These are phyloP conservation scores for Anoura caudifer DNA, from an alignment of 2,113 vertebrate genomes.

Conservation along the genomic window DNA sequence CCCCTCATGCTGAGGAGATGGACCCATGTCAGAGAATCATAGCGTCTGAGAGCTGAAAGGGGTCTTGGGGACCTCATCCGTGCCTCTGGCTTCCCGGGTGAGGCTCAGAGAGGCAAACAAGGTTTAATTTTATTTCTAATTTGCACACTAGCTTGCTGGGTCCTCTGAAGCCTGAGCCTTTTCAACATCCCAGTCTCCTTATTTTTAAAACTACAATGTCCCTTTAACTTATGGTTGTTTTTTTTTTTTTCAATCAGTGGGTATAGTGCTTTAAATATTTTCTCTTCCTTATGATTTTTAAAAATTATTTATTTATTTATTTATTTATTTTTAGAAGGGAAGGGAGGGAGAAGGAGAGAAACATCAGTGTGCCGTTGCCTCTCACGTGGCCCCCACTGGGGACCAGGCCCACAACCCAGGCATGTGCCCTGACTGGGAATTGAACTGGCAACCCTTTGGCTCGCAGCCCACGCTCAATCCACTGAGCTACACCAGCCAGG, in stretches of 20 bases:
- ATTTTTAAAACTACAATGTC: background rate
- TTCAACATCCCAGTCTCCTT: background rate
- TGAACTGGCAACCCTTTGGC: no score
- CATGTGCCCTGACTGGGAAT: no score
- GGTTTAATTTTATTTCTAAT: background rate
- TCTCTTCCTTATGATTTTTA: background rate
- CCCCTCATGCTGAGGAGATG: background rate
- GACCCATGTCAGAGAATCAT: fast-evolving
- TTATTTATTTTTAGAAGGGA: no score
- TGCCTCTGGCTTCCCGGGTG: background rate
- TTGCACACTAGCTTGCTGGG: background rate
- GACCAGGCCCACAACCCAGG: no score
- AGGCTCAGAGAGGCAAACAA: background rate
- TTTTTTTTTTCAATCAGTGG: background rate
- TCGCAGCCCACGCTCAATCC: no score
- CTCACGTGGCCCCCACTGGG: no score
- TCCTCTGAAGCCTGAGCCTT: background rate
- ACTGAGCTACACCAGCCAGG: no score
- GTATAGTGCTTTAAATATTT: background rate
- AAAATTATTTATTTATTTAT: no score
- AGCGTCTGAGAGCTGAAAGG: background rate
- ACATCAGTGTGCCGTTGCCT: no score
- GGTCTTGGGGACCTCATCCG: background rate
- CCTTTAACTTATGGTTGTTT: background rate
- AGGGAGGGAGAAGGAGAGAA: no score